A percentile compares a stretch with the other conserved stretches of the same genome.
phyloP scores from a whole-genome alignment of 2,888 invertebrate species.

The Petrolisthes cinctipes region DNA sequence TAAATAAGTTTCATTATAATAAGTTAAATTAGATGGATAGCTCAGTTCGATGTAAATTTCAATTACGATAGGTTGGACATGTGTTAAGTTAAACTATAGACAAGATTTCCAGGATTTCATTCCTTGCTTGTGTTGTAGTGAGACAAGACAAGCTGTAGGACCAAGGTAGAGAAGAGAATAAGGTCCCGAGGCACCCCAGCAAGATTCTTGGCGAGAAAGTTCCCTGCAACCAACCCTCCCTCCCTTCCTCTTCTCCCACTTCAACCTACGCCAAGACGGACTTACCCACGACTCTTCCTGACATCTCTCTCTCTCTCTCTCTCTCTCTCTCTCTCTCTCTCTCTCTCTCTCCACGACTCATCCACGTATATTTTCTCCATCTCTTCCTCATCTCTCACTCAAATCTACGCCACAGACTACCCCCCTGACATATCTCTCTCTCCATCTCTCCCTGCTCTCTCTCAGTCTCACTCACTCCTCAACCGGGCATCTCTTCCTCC shows the following conservation, averaged over 20 bases:
- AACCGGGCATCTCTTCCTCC: not conserved
- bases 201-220: conserved; percentile 45
- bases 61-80: too few relatives aligned
- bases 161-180: not conserved
- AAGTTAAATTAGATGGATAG: too few relatives aligned
- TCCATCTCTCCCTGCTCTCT: not conserved
- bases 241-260: not conserved
- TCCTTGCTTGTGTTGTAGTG: too few relatives aligned
- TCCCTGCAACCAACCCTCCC: conserved; percentile 9
- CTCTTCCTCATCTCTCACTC: not conserved
- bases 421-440: not conserved
- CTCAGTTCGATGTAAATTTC: too few relatives aligned
- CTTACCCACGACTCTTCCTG: not conserved
- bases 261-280: not conserved
- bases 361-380: not conserved
- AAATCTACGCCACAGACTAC: too few relatives aligned
- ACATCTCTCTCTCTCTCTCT: not conserved
- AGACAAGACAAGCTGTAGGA: too few relatives aligned
- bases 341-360: not conserved
- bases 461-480: not conserved
- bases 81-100: too few relatives aligned
- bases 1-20: too few relatives aligned
- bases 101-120: too few relatives aligned
- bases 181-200: not conserved
- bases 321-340: not conserved